phyloP scores from a whole-genome alignment of 2,113 vertebrate genomes.

The Pelecanoides urinatrix region DNA sequence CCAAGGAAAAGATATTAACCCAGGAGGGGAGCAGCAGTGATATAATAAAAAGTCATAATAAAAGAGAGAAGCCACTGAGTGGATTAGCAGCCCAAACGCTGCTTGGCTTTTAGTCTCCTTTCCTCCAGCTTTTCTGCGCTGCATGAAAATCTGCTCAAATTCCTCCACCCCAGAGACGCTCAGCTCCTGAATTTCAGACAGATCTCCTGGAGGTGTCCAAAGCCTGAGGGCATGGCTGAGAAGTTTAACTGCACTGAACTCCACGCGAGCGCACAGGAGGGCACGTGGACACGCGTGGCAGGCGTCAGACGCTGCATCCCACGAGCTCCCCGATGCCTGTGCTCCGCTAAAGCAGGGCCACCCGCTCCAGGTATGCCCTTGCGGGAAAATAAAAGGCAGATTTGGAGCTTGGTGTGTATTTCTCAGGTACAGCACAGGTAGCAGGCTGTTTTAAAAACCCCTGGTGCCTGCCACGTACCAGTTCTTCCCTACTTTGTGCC shows the following conservation, averaged over 20 bases:
- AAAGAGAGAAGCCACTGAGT: constrained; percentile 28
- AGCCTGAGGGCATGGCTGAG: background rate
- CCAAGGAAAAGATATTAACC: constrained; percentile 66
- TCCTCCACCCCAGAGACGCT: background rate
- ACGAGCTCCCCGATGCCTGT: accelerated
- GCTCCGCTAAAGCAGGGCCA: background rate
- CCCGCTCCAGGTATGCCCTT: accelerated
- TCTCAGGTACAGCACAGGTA: background rate
- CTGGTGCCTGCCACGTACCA: accelerated
- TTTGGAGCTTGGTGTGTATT: background rate
- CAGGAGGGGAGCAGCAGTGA: constrained; percentile 41
- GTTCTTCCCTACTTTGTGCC: background rate
- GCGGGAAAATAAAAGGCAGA: background rate
- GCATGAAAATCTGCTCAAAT: background rate
- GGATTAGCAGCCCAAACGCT: constrained; percentile 64
- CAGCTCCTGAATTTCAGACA: constrained; percentile 3
- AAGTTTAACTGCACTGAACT: background rate
- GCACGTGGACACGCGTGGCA: background rate
- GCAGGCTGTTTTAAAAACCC: background rate
- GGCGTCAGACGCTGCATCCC: accelerated
- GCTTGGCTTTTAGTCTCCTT: constrained; percentile 58
- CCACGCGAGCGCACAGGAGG: background rate
- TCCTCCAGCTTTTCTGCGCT: background rate
- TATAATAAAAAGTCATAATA: constrained; percentile 47
- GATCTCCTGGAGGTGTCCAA: background rate